These are phyloP conservation scores for Lophotriccus pileatus DNA, from an alignment of 2,797 vertebrate species.

Conservation along the genomic window DNA sequence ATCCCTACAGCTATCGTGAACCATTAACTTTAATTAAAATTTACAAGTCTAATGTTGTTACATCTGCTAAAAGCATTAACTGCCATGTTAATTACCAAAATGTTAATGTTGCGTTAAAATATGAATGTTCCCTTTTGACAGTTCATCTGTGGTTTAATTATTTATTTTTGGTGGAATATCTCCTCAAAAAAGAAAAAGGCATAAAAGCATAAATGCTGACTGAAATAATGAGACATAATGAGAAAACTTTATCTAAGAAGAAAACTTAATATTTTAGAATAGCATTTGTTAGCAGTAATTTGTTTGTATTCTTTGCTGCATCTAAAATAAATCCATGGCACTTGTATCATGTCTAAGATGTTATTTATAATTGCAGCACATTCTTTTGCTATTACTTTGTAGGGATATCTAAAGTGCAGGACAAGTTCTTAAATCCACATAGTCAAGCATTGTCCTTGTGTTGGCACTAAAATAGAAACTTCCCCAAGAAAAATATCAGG, in stretches of 20 bases:
- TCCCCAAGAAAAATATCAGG: neutral
- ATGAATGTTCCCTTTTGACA: conserved; percentile 81
- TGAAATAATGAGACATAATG: conserved; percentile 39
- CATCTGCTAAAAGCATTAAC: conserved; percentile 82
- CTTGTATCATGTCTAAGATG: neutral
- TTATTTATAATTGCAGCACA: neutral
- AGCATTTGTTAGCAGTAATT: neutral
- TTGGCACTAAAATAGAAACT: neutral
- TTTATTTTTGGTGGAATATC: conserved; percentile 73
- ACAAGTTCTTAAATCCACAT: neutral
- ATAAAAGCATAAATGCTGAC: conserved; percentile 23
- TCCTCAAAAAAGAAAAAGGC: conserved; percentile 53
- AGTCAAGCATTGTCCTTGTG: neutral
- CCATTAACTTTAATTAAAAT: conserved; percentile 85
- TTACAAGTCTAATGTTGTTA: conserved; percentile 84
- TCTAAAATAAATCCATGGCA: neutral
- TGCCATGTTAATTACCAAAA: conserved; percentile 83
- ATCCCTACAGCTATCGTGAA: conserved; percentile 80
- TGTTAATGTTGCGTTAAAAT: conserved; percentile 82
- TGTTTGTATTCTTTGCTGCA: neutral
- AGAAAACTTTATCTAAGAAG: neutral
- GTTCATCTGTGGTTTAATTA: conserved; percentile 75
- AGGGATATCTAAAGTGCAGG: neutral
- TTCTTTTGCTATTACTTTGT: neutral
- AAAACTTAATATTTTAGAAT: neutral